Base-by-base conservation (phyloP, 2,797 vertebrate genomes). In the Gephyroberyx darwinii region DNA sequence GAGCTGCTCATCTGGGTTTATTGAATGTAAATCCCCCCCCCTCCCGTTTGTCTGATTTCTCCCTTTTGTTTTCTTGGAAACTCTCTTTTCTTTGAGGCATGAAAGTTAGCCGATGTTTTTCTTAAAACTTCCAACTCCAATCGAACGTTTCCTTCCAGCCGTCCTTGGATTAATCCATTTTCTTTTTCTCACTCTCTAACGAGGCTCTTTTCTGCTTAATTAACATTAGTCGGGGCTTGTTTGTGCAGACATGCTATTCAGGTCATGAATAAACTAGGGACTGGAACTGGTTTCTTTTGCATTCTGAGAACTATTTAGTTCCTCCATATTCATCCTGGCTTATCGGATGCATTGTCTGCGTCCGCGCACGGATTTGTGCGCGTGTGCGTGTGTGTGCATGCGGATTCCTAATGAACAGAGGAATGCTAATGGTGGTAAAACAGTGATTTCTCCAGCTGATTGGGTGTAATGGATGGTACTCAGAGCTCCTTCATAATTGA, bases 211-310 rank as follows among this genome's bases (percentile, higher is more conserved):
- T 84, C 84, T 85, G 75, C 80, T 90, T 91, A 92, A 94, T 92
- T 93, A 92, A 88, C 90, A 89, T 90, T 86, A 92, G 84, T 78
- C 78, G 58, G 78, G 77, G 54, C 75, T 87, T 92, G 88, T 92
- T 93, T 92, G 88, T 88, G 81, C 75, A 82, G 65, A 80, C 85
- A 51, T 82, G 78, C 82, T 88, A 91, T 91, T 89, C 84, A 88
- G 91, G 91, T 92, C 92, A 92, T 90, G 89, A 91, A 94, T 91
- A 89, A 93, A 91, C 88, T 72, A 84, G 85, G 86, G 85, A 87
- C 76, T 77, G 83, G 68, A 88, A 87, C 85, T 88, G 78, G 78
- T 91, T 81, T 85, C 80, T 83, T 87, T 83, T 88, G 87, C 83
- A 88, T 86, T 85, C 80, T 65, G 80, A 83, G 73, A 80, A 85